phyloP scores from a whole-genome alignment of 1,140 invertebrate species.

The Gerris buenoi region DNA sequence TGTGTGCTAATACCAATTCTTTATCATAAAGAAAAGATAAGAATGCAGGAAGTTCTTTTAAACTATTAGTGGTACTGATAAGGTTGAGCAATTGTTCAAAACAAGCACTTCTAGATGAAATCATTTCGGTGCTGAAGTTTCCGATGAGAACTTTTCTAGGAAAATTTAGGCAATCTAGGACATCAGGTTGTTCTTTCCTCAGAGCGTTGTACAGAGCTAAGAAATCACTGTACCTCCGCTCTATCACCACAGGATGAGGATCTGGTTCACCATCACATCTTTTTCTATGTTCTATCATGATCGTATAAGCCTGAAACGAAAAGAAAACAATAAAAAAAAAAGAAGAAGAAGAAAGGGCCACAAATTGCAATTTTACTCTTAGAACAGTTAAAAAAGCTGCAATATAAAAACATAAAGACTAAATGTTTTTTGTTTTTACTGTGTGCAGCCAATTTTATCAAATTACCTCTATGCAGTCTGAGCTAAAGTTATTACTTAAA shows the following conservation, averaged over 20 bases:
- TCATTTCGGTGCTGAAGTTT: conserved; percentile 57
- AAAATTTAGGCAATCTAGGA: conserved; percentile 43
- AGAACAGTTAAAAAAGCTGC: not conserved
- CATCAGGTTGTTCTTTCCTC: conserved; percentile 39
- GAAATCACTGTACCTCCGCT: conserved; percentile 62
- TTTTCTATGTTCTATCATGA: conserved; percentile 41
- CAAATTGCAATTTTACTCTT: not conserved
- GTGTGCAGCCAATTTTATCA: no score
- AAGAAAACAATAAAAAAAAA: not conserved
- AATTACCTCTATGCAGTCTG: no score
- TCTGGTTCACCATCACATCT: conserved; percentile 34
- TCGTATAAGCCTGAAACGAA: conserved; percentile 25
- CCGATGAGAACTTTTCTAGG: conserved; percentile 57
- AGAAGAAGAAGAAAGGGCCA: not conserved
- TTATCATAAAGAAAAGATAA: conserved; percentile 49
- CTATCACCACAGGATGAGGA: conserved; percentile 42
- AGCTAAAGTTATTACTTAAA: no score
- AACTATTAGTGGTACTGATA: conserved; percentile 37
- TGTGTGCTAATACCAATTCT: conserved; percentile 44
- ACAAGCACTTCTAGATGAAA: conserved; percentile 47
- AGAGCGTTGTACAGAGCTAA: conserved; percentile 46
- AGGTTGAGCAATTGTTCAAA: conserved; percentile 52
- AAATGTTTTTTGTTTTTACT: no score
- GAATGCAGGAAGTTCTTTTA: conserved; percentile 43
- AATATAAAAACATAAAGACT: no score